Conservation (phyloP, 2,888 invertebrate genomes). For the Eumacrocentrus americanus region DNA sequence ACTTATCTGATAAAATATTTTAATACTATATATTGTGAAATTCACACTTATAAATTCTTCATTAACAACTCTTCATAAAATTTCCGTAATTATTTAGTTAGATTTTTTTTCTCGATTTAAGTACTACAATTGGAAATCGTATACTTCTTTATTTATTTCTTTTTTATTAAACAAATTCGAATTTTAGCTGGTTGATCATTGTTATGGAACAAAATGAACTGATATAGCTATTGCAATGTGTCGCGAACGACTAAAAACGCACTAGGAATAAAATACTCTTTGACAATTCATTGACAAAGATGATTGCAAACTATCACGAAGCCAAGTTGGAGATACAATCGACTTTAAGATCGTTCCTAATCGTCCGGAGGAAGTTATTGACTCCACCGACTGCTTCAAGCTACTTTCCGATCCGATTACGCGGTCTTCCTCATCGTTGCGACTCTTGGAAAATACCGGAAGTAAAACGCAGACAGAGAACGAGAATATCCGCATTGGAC, state of each 20-base stretch:
- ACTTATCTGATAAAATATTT: too few species aligned
- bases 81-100: not conserved
- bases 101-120: not conserved
- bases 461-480: conserved; percentile 42
- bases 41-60: conserved; percentile 1
- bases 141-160: not conserved
- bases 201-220: not conserved
- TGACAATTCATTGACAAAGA: conserved; percentile 4
- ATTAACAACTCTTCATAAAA: not conserved
- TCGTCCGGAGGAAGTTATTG: conserved; percentile 35
- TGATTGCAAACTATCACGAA: too few species aligned
- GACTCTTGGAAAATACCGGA: conserved; percentile 23
- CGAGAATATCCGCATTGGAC: not conserved
- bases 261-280: too few species aligned
- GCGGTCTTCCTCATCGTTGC: conserved; percentile 27
- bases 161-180: not conserved
- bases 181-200: too few species aligned
- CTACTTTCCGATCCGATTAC: conserved; percentile 47
- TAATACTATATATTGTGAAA: not conserved
- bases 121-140: too few species aligned
- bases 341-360: conserved; percentile 20
- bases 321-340: conserved; percentile 23
- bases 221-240: not conserved
- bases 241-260: too few species aligned
- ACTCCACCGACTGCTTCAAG: conserved; percentile 35